A percentile compares a stretch with the other conserved stretches of the same genome.
Conservation (phyloP, 2,888 invertebrate species). For the Calliopum simillimum region DNA sequence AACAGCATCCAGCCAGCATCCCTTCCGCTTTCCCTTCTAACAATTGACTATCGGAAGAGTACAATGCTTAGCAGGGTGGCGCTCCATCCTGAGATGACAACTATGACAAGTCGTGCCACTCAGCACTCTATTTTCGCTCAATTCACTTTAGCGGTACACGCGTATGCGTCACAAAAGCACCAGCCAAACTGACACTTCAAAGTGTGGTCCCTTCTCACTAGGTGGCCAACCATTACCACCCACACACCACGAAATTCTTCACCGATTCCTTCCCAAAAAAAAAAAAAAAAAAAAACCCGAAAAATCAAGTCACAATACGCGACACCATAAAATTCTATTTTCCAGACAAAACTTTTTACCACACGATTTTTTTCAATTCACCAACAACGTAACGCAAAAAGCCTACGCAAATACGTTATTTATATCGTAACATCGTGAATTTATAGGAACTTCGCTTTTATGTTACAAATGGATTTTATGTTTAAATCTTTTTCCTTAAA, state of each 20-base stretch:
- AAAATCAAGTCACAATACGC: constrained; percentile 47
- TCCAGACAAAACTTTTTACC: constrained; percentile 41
- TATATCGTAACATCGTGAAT: neutral
- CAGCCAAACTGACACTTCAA: neutral
- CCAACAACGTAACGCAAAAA: neutral
- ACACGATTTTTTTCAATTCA: constrained; percentile 14
- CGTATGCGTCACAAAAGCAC: neutral
- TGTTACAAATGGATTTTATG: constrained; percentile 42
- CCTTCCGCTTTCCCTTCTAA: neutral
- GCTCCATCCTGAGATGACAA: neutral
- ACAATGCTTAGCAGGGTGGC: neutral
- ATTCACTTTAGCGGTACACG: neutral
- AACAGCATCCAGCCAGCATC: neutral
- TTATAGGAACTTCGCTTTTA: constrained; percentile 47
- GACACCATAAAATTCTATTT: constrained; percentile 48
- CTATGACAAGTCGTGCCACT: constrained; percentile 24
- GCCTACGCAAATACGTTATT: neutral
- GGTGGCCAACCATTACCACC: constrained; percentile 8
- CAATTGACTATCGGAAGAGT: too few relatives aligned
- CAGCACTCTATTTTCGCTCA: neutral
- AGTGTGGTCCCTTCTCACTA: neutral
- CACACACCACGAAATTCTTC: constrained; percentile 3
- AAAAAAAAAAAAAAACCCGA: too few relatives aligned
- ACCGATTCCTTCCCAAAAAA: constrained; percentile 7
- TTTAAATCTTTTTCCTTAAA: constrained; percentile 41